Evolutionary conservation across 37 sponge, comb jelly and placozoan species (phyloP).

Genomic region (Chondrosia reniformis): DNA sequence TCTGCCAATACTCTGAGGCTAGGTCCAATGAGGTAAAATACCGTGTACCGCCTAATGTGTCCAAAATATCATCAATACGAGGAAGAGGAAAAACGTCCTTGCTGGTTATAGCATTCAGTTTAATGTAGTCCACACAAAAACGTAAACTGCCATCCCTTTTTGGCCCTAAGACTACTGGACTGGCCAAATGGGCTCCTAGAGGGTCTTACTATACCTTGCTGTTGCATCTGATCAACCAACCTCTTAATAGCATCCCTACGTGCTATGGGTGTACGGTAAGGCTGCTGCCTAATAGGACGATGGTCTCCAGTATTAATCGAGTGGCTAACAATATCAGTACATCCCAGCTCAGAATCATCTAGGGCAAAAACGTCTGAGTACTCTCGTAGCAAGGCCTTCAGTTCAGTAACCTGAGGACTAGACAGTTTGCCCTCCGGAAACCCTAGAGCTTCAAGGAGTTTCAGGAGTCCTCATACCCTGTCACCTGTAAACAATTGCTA

Average conservation of each 20-base stretch:
- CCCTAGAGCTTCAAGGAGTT: too few relatives aligned
- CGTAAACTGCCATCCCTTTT: conserved; percentile 19
- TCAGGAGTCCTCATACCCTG: background rate
- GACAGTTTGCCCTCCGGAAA: background rate
- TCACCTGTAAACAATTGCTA: background rate
- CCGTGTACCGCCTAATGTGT: conserved; percentile 18
- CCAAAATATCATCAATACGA: conserved; percentile 37
- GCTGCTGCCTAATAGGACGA: conserved; percentile 29
- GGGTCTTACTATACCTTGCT: conserved; percentile 12
- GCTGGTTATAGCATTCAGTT: conserved; percentile 11
- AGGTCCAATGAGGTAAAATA: conserved; percentile 45
- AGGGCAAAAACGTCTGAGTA: background rate
- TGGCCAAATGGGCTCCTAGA: conserved; percentile 29
- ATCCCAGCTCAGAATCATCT: conserved; percentile 13
- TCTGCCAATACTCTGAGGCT: conserved; percentile 42
- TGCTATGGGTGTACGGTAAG: conserved; percentile 25
- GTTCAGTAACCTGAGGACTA: background rate
- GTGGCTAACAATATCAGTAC: conserved; percentile 21
- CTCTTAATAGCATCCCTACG: conserved; percentile 14
- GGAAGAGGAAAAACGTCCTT: conserved; percentile 30
- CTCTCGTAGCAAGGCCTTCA: background rate
- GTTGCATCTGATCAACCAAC: conserved; percentile 32
- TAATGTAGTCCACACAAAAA: conserved; percentile 27
- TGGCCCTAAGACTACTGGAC: conserved; percentile 28
- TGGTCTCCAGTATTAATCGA: conserved; percentile 37